Evolutionary conservation across 1,140 invertebrate genomes (phyloP).

Genomic region (Saccostrea glomerata): DNA sequence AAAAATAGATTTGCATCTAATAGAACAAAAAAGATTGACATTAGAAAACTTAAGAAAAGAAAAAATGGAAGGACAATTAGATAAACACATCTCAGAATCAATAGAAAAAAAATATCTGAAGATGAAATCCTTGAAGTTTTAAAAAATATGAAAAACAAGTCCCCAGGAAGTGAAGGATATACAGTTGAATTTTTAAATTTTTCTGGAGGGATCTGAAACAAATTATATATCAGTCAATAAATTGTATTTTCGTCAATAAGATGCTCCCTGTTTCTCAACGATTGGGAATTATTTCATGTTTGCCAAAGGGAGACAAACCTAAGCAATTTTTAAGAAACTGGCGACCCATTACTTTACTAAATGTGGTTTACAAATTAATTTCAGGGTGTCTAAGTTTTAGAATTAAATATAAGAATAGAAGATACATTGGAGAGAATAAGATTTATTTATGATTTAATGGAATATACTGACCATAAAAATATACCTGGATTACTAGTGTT

Average conservation of each 20-base stretch:
- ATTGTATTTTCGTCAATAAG: neutral
- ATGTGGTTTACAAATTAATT: conserved; percentile 40
- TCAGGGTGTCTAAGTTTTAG: neutral
- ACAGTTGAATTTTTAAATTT: conserved; percentile 20
- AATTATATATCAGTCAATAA: neutral
- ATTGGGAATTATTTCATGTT: conserved; percentile 34
- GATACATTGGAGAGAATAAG: conserved; percentile 19
- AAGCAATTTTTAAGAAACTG: conserved; percentile 16
- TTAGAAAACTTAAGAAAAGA: too few species aligned
- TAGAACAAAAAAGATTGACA: neutral
- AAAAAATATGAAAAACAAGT: conserved; percentile 26
- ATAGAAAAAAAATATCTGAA: neutral
- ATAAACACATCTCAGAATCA: neutral
- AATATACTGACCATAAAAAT: neutral
- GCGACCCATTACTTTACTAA: conserved; percentile 23
- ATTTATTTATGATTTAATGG: conserved; percentile 9
- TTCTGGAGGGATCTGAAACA: conserved; percentile 7
- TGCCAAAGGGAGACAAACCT: conserved; percentile 39
- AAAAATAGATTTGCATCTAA: neutral
- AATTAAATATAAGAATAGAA: conserved; percentile 4
- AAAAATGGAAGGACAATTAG: neutral
- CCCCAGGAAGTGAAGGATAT: neutral
- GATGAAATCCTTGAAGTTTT: conserved; percentile 8
- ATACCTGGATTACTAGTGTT: conserved; percentile 4
- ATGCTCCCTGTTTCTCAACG: conserved; percentile 20